These are phyloP conservation scores for Leptopilina myrica DNA, from an alignment of 2,888 invertebrate genomes.

Conservation along the genomic window DNA sequence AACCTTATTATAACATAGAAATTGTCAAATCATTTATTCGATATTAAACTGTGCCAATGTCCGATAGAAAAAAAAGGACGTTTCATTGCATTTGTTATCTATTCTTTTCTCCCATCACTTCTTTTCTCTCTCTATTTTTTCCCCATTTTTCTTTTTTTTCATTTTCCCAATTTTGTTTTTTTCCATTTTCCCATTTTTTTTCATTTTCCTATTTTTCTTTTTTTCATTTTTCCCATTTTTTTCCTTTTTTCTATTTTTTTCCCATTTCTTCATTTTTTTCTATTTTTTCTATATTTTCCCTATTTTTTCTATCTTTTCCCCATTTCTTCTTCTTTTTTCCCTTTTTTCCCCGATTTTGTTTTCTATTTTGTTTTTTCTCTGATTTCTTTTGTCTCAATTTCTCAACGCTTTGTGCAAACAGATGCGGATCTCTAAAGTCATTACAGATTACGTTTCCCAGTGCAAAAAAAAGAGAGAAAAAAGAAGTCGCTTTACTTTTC, in stretches of 20 bases:
- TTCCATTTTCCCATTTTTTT: too few species aligned
- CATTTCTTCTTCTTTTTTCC: too few species aligned
- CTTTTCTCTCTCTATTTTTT: too few species aligned
- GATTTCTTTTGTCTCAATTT: constrained; percentile 17
- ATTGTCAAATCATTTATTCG: background rate
- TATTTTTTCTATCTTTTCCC: too few species aligned
- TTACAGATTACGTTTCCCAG: constrained; percentile 33
- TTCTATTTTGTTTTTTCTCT: background rate
- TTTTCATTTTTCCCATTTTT: too few species aligned
- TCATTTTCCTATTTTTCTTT: too few species aligned
- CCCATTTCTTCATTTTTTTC: too few species aligned
- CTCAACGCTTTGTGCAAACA: constrained; percentile 18
- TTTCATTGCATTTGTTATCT: constrained; percentile 18
- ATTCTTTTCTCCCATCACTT: background rate
- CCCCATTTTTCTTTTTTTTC: too few species aligned
- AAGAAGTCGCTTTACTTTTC: constrained; percentile 13
- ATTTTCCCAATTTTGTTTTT: too few species aligned
- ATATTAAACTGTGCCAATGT: constrained; percentile 20
- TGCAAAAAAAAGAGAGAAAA: background rate
- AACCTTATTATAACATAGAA: background rate
- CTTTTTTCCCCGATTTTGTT: too few species aligned
- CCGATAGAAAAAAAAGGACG: background rate
- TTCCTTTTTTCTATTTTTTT: too few species aligned
- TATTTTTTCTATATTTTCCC: too few species aligned
- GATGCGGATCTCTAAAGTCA: constrained; percentile 25